These are phyloP conservation scores for Leptinotarsa haldemani DNA, from an alignment of 2,888 invertebrate species.

Conservation along the genomic window DNA sequence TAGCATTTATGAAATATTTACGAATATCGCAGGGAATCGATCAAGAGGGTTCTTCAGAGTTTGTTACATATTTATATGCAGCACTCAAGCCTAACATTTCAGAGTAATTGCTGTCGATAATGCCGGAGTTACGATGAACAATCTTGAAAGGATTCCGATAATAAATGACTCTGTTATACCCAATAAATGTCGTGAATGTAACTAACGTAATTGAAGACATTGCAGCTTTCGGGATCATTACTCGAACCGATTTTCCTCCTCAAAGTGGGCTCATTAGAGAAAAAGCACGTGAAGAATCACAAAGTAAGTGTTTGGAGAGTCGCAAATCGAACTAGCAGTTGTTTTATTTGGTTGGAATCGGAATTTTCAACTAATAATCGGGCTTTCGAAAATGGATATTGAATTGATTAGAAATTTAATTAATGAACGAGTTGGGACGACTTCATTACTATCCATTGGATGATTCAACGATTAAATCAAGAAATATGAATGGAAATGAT, in stretches of 20 bases:
- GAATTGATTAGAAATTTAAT: too few species aligned
- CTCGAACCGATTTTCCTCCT: neutral
- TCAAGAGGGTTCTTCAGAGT: neutral
- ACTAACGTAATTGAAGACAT: neutral
- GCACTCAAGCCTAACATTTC: neutral
- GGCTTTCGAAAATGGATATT: too few species aligned
- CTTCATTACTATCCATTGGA: too few species aligned
- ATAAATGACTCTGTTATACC: neutral
- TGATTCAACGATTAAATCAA: too few species aligned
- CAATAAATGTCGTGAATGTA: neutral
- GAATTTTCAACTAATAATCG: neutral
- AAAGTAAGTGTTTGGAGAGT: neutral
- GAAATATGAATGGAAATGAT: too few species aligned
- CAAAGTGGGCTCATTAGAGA: neutral
- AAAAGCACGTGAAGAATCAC: neutral
- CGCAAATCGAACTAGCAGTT: neutral
- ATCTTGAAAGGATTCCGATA: neutral
- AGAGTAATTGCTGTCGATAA: neutral
- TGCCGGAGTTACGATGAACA: neutral
- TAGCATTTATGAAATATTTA: conserved; percentile 9
- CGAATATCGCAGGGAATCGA: neutral
- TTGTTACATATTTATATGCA: neutral
- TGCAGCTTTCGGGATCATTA: neutral
- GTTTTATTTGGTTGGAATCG: neutral
- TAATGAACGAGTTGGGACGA: too few species aligned